A percentile compares a stretch with the other conserved stretches of the same genome.
phyloP scores from a whole-genome alignment of 2,113 vertebrate species.

The Microtus oregoni region DNA sequence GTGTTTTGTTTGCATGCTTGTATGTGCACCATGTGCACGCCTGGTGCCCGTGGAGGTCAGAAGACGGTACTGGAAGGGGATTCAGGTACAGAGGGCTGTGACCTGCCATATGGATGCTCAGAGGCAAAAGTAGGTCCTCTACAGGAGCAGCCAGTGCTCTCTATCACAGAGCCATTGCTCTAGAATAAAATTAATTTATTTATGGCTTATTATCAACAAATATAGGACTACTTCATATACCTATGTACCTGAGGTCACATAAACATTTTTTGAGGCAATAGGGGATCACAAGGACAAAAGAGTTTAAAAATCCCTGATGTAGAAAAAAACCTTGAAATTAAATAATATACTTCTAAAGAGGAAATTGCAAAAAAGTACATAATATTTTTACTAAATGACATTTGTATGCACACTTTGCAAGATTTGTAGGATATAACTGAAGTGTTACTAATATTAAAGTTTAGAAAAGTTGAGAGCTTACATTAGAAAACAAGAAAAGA shows the following conservation, averaged over 20 bases:
- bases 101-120: neutral
- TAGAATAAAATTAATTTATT: neutral
- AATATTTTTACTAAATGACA: neutral
- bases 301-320: neutral
- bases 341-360: neutral
- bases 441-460: neutral
- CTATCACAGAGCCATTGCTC: neutral
- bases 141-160: neutral
- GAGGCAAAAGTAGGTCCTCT: neutral
- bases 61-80: neutral
- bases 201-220: neutral
- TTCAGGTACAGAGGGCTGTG: neutral
- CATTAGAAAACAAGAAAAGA: neutral
- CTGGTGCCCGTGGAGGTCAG: neutral
- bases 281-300: neutral
- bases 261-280: neutral
- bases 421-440: neutral
- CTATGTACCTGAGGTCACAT: neutral
- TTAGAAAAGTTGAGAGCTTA: neutral
- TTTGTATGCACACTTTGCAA: neutral
- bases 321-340: constrained; percentile 17
- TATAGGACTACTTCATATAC: neutral
- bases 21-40: neutral
- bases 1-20: neutral
- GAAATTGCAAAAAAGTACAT: neutral